Evolutionary conservation across 2,797 vertebrate genomes (phyloP).

Genomic region (Tragelaphus oryx): DNA sequence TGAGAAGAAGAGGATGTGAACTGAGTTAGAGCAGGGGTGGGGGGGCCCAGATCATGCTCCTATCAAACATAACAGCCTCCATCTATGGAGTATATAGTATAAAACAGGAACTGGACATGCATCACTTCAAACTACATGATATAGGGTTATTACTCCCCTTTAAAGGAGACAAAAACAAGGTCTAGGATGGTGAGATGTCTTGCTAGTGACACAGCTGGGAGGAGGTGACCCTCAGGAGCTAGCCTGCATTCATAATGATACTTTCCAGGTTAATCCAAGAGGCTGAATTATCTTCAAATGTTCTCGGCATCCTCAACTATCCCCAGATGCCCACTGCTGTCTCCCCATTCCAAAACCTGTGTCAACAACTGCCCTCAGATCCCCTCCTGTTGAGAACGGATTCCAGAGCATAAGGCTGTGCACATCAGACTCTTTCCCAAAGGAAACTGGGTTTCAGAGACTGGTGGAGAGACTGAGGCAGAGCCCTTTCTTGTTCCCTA

Average conservation of each 20-base stretch:
- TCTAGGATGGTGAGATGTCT: background rate
- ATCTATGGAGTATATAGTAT: background rate
- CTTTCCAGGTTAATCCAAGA: background rate
- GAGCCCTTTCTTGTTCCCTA: background rate
- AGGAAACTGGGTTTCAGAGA: background rate
- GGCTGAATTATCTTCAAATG: background rate
- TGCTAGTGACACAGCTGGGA: background rate
- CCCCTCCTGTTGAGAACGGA: background rate
- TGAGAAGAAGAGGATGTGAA: background rate
- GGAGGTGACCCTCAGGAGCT: background rate
- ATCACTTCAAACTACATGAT: background rate
- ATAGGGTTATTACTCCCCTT: background rate
- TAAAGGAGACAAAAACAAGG: background rate
- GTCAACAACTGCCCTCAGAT: background rate
- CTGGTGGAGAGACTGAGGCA: background rate
- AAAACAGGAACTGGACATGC: background rate
- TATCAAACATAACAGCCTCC: background rate
- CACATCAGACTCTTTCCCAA: background rate
- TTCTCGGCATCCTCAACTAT: background rate
- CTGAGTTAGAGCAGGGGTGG: background rate
- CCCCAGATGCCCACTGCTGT: background rate
- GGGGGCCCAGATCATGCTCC: background rate
- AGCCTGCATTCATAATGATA: background rate
- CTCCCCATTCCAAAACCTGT: background rate
- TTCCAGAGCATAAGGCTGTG: background rate